Percentiles rank a stretch among this genome's conserved stretches.
These are phyloP conservation scores for Pagrus major DNA, from an alignment of 2,113 vertebrate genomes.

Conservation along the genomic window DNA sequence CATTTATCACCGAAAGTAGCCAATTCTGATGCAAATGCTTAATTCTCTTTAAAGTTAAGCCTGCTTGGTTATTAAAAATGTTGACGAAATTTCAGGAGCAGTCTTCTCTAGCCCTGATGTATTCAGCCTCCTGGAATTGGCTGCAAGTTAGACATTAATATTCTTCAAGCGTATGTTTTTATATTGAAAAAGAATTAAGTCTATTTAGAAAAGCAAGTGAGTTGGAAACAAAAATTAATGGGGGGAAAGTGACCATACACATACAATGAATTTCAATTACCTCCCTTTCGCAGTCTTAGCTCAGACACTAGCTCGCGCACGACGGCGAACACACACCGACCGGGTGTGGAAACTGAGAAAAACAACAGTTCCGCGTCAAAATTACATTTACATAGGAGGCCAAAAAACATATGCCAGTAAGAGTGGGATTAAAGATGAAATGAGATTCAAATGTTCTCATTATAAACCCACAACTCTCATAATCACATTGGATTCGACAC, in stretches of 20 bases:
- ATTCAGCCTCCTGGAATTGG: constrained; percentile 69
- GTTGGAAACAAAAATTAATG: constrained; percentile 84
- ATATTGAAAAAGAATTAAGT: constrained; percentile 78
- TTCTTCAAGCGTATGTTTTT: constrained; percentile 75
- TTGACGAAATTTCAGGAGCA: constrained; percentile 65
- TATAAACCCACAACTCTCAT: constrained; percentile 26
- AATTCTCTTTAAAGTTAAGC: constrained; percentile 47
- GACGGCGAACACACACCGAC: constrained; percentile 24
- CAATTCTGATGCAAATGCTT: constrained; percentile 55
- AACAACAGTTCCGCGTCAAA: constrained; percentile 27
- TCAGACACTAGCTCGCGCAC: constrained; percentile 6
- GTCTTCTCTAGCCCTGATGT: constrained; percentile 68
- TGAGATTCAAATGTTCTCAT: constrained; percentile 31
- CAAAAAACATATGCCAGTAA: constrained; percentile 8
- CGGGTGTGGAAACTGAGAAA: constrained; percentile 20
- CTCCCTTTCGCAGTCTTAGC: constrained; percentile 45
- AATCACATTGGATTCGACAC: not conserved
- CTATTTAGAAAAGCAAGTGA: constrained; percentile 83
- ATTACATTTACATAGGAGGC: constrained; percentile 16
- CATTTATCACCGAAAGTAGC: constrained; percentile 48
- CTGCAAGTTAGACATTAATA: constrained; percentile 78
- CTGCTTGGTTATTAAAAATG: constrained; percentile 62
- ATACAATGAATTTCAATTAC: constrained; percentile 82
- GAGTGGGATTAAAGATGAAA: constrained; percentile 18
- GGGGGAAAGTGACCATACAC: constrained; percentile 80